Percentiles rank a stretch among this genome's conserved stretches.
Conservation (phyloP, 2,113 vertebrate species). For the Callocephalon fimbriatum region DNA sequence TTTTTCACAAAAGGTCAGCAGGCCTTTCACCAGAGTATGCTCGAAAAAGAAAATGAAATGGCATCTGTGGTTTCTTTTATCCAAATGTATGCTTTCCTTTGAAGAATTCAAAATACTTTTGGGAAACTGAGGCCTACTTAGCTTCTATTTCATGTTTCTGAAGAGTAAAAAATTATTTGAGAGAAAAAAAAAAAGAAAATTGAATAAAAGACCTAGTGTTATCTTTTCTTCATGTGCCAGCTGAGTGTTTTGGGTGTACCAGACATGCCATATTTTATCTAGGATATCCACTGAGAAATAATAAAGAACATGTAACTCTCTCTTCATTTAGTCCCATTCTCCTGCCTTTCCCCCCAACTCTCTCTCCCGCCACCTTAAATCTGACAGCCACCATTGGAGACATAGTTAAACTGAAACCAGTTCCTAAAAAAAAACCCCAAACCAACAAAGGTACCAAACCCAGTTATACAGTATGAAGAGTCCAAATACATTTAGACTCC, state of each 20-base stretch:
- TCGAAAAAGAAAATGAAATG: not conserved
- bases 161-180: not conserved
- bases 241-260: not conserved
- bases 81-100: not conserved
- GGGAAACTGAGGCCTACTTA: not conserved
- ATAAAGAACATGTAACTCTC: not conserved
- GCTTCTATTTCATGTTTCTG: not conserved
- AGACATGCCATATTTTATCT: not conserved
- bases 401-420: not conserved
- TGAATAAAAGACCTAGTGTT: not conserved
- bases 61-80: not conserved
- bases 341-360: rapidly evolving
- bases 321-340: not conserved
- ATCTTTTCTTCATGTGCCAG: not conserved
- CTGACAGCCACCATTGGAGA: not conserved
- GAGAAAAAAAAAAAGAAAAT: not conserved
- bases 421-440: not conserved
- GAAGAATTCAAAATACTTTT: not conserved
- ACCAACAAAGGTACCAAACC: not conserved
- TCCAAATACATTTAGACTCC: not conserved
- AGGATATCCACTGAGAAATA: not conserved
- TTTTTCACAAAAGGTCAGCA: not conserved
- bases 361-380: not conserved
- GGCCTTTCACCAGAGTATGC: not conserved
- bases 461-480: not conserved